These are phyloP conservation scores for Drosophila nr. fundita DNA, from an alignment of 2,888 invertebrate genomes.

Conservation along the genomic window DNA sequence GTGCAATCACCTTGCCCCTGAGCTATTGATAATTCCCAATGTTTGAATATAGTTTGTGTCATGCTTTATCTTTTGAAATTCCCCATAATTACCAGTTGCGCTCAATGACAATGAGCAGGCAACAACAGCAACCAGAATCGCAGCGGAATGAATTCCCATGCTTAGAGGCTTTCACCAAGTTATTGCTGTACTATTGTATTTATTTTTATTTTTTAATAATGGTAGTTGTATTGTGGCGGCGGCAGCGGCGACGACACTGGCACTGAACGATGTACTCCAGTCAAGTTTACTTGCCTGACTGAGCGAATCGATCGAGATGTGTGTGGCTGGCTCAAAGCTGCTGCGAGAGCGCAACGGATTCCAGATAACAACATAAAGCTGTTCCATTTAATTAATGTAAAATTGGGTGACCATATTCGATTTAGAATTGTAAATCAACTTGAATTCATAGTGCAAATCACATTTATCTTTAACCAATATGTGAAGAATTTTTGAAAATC, in stretches of 20 bases:
- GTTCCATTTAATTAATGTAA: not conserved
- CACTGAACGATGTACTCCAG: slow-evolving; percentile 3
- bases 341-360: slow-evolving; percentile 24
- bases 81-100: slow-evolving; percentile 47
- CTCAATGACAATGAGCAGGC: slow-evolving; percentile 53
- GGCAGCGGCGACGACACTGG: not conserved
- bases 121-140: slow-evolving; percentile 16
- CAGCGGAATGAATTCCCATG: slow-evolving; percentile 32
- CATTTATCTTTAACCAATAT: not conserved
- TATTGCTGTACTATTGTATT: slow-evolving; percentile 6
- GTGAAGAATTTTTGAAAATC: not conserved
- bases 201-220: slow-evolving; percentile 8
- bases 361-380: slow-evolving; percentile 38
- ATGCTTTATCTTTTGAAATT: slow-evolving; percentile 13
- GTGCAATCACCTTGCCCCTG: slow-evolving; percentile 43
- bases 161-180: slow-evolving; percentile 25
- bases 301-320: slow-evolving; percentile 15
- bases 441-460: not conserved
- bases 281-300: slow-evolving; percentile 34
- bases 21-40: slow-evolving; percentile 33
- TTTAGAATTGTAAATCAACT: not conserved
- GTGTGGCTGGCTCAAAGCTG: slow-evolving; percentile 3
- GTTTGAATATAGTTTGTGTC: slow-evolving; percentile 29
- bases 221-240: not conserved
- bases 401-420: slow-evolving; percentile 3